Evolutionary conservation across 2,797 vertebrate genomes (phyloP).

Genomic region (Otolemur crassicaudatus): DNA sequence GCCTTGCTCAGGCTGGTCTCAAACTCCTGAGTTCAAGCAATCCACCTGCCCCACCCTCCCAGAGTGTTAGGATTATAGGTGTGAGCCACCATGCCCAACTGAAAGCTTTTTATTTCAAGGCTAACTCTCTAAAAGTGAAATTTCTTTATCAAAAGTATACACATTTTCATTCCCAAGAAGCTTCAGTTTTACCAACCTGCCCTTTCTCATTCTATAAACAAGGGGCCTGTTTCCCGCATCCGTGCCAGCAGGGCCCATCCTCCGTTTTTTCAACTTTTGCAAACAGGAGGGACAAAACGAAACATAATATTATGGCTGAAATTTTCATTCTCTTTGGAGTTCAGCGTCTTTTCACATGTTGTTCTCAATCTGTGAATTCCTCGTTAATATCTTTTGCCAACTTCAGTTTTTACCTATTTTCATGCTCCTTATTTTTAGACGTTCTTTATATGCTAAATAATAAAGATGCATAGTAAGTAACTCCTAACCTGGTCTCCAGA

Average conservation of each 20-base stretch:
- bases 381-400: neutral
- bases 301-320: neutral
- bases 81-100: too few species aligned
- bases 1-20: too few species aligned
- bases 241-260: neutral
- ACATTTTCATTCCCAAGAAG: neutral
- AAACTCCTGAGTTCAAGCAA: too few species aligned
- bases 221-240: neutral
- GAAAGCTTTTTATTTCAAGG: neutral
- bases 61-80: too few species aligned
- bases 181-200: neutral
- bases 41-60: too few species aligned
- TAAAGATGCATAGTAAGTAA: neutral
- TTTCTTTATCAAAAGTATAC: neutral
- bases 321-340: neutral
- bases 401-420: conserved; percentile 32
- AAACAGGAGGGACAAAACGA: neutral
- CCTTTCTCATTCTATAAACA: neutral
- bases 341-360: neutral
- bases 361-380: neutral
- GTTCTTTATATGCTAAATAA: neutral
- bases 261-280: conserved; percentile 1
- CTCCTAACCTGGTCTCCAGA: neutral
- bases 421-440: neutral
- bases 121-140: neutral